Percentiles rank a stretch among this genome's conserved stretches.
Evolutionary conservation across 2,888 invertebrate species (phyloP).

Genomic region (Phengaris alcon): DNA sequence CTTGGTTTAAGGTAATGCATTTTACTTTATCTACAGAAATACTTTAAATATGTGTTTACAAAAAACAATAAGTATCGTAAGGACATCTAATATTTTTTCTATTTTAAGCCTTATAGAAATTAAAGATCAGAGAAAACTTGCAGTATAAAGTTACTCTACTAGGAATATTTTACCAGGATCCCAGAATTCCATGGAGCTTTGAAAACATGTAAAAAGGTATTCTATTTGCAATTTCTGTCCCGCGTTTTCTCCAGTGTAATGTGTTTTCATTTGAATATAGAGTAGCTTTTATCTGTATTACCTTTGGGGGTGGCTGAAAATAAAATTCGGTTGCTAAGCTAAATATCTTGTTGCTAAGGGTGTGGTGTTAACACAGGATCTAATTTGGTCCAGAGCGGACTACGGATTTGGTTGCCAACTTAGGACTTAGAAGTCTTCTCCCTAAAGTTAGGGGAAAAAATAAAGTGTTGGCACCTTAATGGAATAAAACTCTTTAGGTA

Average conservation of each 20-base stretch:
- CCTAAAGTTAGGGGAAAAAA: too few relatives aligned
- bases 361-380: too few relatives aligned
- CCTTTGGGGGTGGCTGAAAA: neutral
- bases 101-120: neutral
- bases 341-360: neutral
- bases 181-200: constrained; percentile 6
- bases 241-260: constrained; percentile 6
- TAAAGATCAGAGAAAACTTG: neutral
- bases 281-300: constrained; percentile 17
- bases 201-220: neutral
- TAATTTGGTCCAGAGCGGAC: too few relatives aligned
- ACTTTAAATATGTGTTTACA: too few relatives aligned
- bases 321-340: neutral
- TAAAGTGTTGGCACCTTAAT: too few relatives aligned
- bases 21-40: too few relatives aligned
- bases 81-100: too few relatives aligned
- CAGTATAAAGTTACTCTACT: neutral
- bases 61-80: too few relatives aligned
- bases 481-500: too few relatives aligned
- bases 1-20: too few relatives aligned
- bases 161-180: neutral
- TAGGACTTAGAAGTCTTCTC: too few relatives aligned
- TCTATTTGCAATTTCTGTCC: neutral
- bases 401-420: too few relatives aligned
- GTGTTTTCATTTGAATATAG: constrained; percentile 22